Evolutionary conservation across 2,888 invertebrate genomes (phyloP), one percentile per base, ranked within the genome.

Genomic region (Noctua pronuba): DNA sequence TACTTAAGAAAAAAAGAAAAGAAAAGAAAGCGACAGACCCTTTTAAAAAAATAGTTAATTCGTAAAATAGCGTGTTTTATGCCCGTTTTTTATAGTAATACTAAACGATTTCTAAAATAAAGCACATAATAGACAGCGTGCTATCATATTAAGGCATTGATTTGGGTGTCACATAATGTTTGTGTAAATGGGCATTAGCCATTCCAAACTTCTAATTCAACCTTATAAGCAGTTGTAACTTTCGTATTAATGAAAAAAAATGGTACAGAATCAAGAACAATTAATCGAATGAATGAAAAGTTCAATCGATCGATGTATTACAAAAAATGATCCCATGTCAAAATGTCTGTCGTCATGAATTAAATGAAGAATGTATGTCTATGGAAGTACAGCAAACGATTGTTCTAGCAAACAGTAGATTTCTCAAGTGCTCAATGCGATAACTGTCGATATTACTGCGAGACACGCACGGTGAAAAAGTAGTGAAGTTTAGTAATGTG

Each of bases 311-410:
- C 46, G 4, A 71, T 52, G 28, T 41, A 21, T 21, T 24, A 24
- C 60, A 85, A 77, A 81, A 80, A 82, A 66, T 31, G 0, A 31
- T 70, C 77, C 55, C 75, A 65, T 11, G 75, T 84, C 85, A 71
- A 44, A 82, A 78, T 52, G n/a, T 58, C 62, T 64, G 41, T 38
- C 52, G 16, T 38, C 46, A 21, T 49, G 82, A 72, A 78, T 84
- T 46, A 85, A 78, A 75, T 73, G 31, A 44, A 46, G 38, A 75
- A 78, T 70, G 41, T 55, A 82, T 75, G 75, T 35, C n/a, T 73
- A 41, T 65, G 41, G 38, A 35, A 58, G 10, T 46, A 58, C 60
- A n/a, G 60, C 38, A 73, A 52, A 41, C 80, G 3, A 84, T 80
- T 73, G 83, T 83, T 84, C 66, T 83, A 21, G 10, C 0, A 62